A percentile compares a stretch with the other conserved stretches of the same genome.
phyloP scores from a whole-genome alignment of 2,888 invertebrate species.

The Neoascia interrupta region DNA sequence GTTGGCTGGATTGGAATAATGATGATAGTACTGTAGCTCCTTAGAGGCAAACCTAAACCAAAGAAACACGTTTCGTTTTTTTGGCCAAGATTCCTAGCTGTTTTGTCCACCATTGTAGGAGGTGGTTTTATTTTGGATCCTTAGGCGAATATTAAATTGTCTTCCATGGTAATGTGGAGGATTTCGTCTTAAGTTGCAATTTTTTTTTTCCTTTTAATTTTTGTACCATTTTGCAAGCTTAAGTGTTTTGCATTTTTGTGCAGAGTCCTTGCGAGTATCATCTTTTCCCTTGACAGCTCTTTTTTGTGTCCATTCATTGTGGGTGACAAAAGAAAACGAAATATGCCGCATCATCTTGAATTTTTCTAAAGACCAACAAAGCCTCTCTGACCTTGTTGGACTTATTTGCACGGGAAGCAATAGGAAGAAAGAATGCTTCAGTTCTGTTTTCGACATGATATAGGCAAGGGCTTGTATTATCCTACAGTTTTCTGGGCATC shows the following conservation, averaged over 20 bases:
- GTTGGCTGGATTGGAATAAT: constrained; percentile 20
- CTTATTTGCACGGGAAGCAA: too few species aligned
- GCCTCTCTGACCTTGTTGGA: too few species aligned
- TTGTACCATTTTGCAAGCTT: constrained; percentile 7
- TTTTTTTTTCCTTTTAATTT: not conserved
- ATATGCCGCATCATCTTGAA: too few species aligned
- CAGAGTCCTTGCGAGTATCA: not conserved
- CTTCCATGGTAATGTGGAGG: constrained; percentile 2
- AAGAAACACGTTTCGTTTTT: not conserved
- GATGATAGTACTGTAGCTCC: constrained; percentile 8
- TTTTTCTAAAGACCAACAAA: too few species aligned
- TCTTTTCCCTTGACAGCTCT: not conserved
- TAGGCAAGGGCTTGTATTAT: too few species aligned
- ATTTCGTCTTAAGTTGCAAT: constrained; percentile 4
- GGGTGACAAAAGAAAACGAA: too few species aligned
- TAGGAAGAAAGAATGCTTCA: too few species aligned
- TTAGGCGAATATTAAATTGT: constrained; percentile 46
- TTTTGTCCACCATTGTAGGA: too few species aligned
- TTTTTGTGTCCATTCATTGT: not conserved
- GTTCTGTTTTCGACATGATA: too few species aligned
- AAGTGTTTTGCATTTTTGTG: constrained; percentile 1
- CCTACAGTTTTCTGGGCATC: too few species aligned
- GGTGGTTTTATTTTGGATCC: too few species aligned
- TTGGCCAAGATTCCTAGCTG: not conserved
- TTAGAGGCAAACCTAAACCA: not conserved